Evolutionary conservation across 2,113 vertebrate genomes (phyloP).

Genomic region (Scatophagus argus): DNA sequence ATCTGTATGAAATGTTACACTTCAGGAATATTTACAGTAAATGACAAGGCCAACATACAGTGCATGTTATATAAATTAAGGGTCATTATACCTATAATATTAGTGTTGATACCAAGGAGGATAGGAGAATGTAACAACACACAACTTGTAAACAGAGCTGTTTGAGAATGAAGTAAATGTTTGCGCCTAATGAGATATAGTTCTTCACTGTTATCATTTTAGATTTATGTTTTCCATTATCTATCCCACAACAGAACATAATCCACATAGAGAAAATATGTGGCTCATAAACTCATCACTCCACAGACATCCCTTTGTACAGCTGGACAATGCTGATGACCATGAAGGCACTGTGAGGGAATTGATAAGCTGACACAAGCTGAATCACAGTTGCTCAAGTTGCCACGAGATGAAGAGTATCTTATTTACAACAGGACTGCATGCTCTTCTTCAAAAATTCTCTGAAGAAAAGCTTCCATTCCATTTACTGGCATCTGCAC

Average conservation of each 20-base stretch:
- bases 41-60: constrained; percentile 62
- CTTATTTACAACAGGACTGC: constrained; percentile 66
- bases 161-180: constrained; percentile 46
- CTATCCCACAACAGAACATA: constrained; percentile 29
- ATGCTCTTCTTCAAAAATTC: constrained; percentile 8
- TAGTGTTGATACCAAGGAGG: constrained; percentile 48
- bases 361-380: constrained; percentile 62
- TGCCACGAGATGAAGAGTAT: constrained; percentile 59
- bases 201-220: constrained; percentile 38
- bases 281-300: constrained; percentile 24
- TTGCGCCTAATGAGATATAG: constrained; percentile 17
- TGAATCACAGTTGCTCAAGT: constrained; percentile 62
- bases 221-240: constrained; percentile 23
- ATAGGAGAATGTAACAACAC: constrained; percentile 38
- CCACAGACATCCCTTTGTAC: constrained; percentile 48
- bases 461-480: constrained; percentile 20
- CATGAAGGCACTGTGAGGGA: constrained; percentile 83
- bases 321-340: constrained; percentile 61
- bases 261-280: constrained; percentile 30
- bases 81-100: constrained; percentile 50
- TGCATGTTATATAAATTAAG: constrained; percentile 62
- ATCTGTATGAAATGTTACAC: constrained; percentile 65
- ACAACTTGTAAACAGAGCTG: constrained; percentile 63
- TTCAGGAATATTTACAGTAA: constrained; percentile 71
- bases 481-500: constrained; percentile 18